Percentiles rank a stretch among this genome's conserved stretches.
Conservation (phyloP, 2,113 vertebrate species). For the Smithornis capensis region DNA sequence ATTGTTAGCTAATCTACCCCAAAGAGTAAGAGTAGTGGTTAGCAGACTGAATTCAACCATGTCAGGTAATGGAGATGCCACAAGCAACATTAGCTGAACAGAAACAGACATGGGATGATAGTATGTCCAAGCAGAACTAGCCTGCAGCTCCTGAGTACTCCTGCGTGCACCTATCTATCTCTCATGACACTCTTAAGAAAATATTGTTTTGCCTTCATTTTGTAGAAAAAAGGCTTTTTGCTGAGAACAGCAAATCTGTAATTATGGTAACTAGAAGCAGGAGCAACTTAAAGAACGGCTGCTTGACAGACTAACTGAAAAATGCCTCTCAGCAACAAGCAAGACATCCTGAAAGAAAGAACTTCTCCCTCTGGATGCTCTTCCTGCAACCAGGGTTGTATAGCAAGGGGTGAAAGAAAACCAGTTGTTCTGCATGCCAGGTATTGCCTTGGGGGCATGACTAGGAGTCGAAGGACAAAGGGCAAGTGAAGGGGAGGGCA, state of each 20-base stretch:
- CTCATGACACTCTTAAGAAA: background rate
- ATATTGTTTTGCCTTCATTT: background rate
- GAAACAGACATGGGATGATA: background rate
- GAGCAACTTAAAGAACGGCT: background rate
- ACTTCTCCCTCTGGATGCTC: background rate
- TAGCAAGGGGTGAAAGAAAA: background rate
- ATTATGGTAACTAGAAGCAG: background rate
- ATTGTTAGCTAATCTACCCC: background rate
- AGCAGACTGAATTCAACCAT: background rate
- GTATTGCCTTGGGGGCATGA: background rate
- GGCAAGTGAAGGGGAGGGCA: background rate
- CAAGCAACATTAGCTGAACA: background rate
- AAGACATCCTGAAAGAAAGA: background rate
- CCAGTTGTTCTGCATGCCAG: background rate
- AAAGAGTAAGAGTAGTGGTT: background rate
- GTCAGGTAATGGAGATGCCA: background rate
- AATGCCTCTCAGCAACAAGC: background rate
- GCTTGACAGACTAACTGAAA: background rate
- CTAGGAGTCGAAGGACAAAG: background rate
- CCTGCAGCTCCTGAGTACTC: background rate
- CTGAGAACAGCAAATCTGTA: background rate
- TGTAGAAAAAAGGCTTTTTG: background rate
- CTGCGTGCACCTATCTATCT: background rate
- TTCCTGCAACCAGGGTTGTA: background rate
- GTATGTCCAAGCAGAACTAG: background rate